Base-by-base conservation (phyloP, 2,113 vertebrate species). In the Seriola aureovittata region DNA sequence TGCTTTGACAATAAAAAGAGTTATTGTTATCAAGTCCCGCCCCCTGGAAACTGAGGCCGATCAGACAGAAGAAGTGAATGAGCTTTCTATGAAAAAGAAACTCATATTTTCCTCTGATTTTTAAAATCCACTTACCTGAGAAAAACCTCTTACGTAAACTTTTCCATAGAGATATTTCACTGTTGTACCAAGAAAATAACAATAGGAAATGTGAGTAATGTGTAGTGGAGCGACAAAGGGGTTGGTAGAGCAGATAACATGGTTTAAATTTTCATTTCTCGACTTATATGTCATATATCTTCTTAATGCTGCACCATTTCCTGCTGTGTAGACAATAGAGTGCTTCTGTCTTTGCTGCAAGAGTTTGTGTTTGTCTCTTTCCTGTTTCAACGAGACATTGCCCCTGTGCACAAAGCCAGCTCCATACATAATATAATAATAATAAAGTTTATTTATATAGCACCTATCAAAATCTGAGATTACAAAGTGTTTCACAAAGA, bases 1-100 rank as follows among this genome's bases (percentile, higher is more conserved):
- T 92, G 80, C 83, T 66, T 11, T 8, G 62, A 78, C 81, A 85
- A 88, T 90, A 86, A 88, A 91, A 72, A 75, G 66, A 57, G 52
- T 88, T 83, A 85, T 88, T 82, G 83, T 90, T 77, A 83, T 86
- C 42, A 50, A 75, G 69, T 70, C 42, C 58, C 11, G 25, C 81
- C 71, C 32, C 38, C 70, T 79, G 71, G 75, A 80, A 75, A 65
- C 58, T 40, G 7, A 50, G 38, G 16, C 38, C 7, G 23, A 73
- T 82, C 1, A 67, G 44, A 64, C 34, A 81, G n/a, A 52, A 21
- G 25, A 68, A 46, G 14, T 23, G 52, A 77, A 71, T 62, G 62
- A 62, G 58, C 57, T 57, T 62, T 25, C 14, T 57, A 4, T 55
- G 14, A 57, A 66, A 74, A 8, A 81, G 2, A 57, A 54, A 19